Conservation (phyloP, 2,797 vertebrate species). For the Platyrinchus mystaceus region DNA sequence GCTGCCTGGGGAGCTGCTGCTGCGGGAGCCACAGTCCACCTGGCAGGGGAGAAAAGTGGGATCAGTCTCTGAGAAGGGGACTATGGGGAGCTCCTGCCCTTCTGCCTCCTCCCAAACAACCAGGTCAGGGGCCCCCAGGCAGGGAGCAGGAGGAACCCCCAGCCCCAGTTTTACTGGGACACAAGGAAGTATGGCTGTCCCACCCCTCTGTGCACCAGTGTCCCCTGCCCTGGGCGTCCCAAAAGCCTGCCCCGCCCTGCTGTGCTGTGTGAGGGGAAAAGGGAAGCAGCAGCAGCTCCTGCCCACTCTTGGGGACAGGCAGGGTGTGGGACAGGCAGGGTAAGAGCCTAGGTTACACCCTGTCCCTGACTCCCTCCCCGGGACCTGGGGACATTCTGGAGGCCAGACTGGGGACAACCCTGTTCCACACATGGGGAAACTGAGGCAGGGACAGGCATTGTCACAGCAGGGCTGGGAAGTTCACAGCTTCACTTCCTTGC, state of each 20-base stretch:
- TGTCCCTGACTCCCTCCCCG: background rate
- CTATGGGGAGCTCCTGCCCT: too few relatives aligned
- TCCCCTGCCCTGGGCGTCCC: background rate
- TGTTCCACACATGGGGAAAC: rapidly evolving
- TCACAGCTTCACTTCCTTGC: rapidly evolving
- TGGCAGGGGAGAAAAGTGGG: background rate
- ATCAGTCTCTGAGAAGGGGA: background rate
- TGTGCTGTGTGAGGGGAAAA: rapidly evolving
- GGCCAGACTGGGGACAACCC: background rate
- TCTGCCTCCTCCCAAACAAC: rapidly evolving
- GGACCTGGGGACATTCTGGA: background rate
- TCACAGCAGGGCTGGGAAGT: rapidly evolving
- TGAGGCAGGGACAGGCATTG: rapidly evolving
- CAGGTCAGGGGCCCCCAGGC: background rate
- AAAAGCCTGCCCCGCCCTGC: rapidly evolving
- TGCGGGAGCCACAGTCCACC: conserved; percentile 81
- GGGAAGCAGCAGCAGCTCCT: background rate
- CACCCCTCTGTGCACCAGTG: background rate
- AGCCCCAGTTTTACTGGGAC: background rate
- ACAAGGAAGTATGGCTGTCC: rapidly evolving
- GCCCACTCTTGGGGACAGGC: background rate
- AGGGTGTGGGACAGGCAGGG: background rate
- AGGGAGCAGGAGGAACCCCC: background rate
- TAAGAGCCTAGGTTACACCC: background rate
- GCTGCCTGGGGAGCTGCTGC: conserved; percentile 59